Base-by-base conservation (phyloP, 2,888 invertebrate genomes). In the Gastrophysa polygoni region DNA sequence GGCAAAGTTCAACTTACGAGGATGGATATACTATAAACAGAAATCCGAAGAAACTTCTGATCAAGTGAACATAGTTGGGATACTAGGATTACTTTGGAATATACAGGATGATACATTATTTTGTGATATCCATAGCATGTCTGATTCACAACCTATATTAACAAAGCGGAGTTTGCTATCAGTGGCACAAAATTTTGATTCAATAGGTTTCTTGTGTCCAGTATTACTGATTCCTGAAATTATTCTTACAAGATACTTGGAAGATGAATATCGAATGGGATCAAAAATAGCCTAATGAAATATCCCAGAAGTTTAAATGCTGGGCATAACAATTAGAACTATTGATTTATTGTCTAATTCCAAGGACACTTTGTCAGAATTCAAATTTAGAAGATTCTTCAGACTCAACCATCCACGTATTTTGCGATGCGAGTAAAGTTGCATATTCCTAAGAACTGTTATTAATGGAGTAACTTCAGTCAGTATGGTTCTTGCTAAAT, bases 351-450 rank as follows among this genome's bases (percentile, higher is more conserved):
- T 32, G 29, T 32, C 4, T 8, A 8, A 32, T 32, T 8, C 29
- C 29, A 7, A 4, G 29, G 10, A 32, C 6, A 1, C 2, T 44
- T 7, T 44, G 44, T 44, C 8, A 17, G 10, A 14, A 2, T 7
- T 14, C 3, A 6, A 44, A 16, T 16, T 14, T 48, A 11, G 24
- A 20, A 21, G 10, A 48, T 7, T 20, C 1, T 48, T 21, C 11
- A 7, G 21, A 20, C 21, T 11, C 14, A 7, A 21, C 18, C 11
- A 1, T 48, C 20, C 21, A 48, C 11, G 21, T 48, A 6, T 67
- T 64, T 46, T 61, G 49, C n/a, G 66, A 67, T 29, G 66, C 64
- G 1, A 64, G 59, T 48, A 48, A 21, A 11, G 8, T 10, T 48
- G 48, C 14, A 48, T 48, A 8, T 32, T 32, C 29, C 2, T 32